phyloP scores from a whole-genome alignment of 2,888 invertebrate species.

The Pogonocherus hispidulus region DNA sequence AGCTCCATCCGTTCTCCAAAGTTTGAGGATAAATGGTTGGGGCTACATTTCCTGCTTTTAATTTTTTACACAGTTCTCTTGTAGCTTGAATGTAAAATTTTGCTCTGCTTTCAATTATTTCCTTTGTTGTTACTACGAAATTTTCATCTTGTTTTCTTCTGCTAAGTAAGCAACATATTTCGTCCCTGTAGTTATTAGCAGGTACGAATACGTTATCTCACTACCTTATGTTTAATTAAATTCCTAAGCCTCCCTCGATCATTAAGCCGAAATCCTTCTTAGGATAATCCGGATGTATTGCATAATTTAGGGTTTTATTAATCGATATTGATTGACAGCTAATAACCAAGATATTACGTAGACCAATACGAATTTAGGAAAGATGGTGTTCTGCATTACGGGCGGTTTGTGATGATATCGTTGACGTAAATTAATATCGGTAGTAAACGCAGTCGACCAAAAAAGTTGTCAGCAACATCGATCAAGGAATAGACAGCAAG shows the following conservation, averaged over 20 bases:
- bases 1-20: too few species aligned
- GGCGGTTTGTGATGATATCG: slow-evolving; percentile 4
- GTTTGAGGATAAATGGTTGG: too few species aligned
- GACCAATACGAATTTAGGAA: background rate
- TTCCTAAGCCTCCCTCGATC: slow-evolving; percentile 12
- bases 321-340: slow-evolving; percentile 28
- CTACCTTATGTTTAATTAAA: slow-evolving; percentile 23
- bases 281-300: slow-evolving; percentile 20
- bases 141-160: too few species aligned
- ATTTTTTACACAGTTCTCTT: too few species aligned
- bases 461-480: background rate
- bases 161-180: too few species aligned
- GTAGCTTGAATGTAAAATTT: too few species aligned
- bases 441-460: background rate
- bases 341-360: slow-evolving; percentile 18
- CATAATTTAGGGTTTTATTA: slow-evolving; percentile 25
- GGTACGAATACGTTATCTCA: slow-evolving; percentile 21
- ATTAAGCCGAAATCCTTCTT: slow-evolving; percentile 14
- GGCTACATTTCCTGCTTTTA: too few species aligned
- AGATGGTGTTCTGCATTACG: background rate
- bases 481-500: background rate
- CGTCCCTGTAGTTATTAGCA: too few species aligned
- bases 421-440: slow-evolving; percentile 4
- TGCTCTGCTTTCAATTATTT: too few species aligned
- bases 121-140: too few species aligned